phyloP scores from a whole-genome alignment of 1,140 invertebrate species.

The Aricia agestis region DNA sequence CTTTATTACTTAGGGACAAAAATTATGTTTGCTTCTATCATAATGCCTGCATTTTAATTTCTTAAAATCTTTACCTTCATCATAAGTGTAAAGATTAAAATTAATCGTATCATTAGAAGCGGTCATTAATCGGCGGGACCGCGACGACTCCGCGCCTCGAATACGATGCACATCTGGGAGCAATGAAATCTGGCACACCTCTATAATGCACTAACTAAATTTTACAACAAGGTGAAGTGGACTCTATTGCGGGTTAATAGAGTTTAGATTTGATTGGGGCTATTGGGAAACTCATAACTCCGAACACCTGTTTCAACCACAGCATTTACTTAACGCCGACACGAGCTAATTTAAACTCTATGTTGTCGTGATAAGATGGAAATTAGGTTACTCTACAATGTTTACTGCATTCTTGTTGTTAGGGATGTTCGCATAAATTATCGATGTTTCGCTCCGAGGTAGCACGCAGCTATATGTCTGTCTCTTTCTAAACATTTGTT shows the following conservation, averaged over 20 bases:
- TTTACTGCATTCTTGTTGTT: constrained; percentile 57
- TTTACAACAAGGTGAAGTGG: constrained; percentile 16
- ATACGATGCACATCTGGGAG: constrained; percentile 73
- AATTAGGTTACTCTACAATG: constrained; percentile 26
- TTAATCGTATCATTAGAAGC: constrained; percentile 29
- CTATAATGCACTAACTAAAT: constrained; percentile 33
- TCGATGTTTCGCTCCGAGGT: constrained; percentile 63
- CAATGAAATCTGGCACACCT: constrained; percentile 44
- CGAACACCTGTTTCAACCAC: constrained; percentile 73
- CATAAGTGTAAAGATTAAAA: constrained; percentile 7
- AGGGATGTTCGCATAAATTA: constrained; percentile 74
- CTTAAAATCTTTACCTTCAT: background rate
- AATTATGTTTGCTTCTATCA: too few species aligned
- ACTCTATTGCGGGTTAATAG: constrained; percentile 14
- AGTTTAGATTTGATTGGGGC: constrained; percentile 23
- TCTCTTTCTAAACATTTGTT: constrained; percentile 66
- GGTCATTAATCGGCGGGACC: constrained; percentile 54
- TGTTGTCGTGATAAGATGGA: constrained; percentile 31
- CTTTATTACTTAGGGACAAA: too few species aligned
- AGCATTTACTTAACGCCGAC: constrained; percentile 43
- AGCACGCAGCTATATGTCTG: constrained; percentile 44
- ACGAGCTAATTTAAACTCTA: constrained; percentile 35
- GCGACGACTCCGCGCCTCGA: constrained; percentile 47
- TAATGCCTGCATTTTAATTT: too few species aligned
- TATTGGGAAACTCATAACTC: constrained; percentile 42